A percentile compares a stretch with the other conserved stretches of the same genome.
phyloP scores from a whole-genome alignment of 1,140 invertebrate species.

The Antheraea pernyi region DNA sequence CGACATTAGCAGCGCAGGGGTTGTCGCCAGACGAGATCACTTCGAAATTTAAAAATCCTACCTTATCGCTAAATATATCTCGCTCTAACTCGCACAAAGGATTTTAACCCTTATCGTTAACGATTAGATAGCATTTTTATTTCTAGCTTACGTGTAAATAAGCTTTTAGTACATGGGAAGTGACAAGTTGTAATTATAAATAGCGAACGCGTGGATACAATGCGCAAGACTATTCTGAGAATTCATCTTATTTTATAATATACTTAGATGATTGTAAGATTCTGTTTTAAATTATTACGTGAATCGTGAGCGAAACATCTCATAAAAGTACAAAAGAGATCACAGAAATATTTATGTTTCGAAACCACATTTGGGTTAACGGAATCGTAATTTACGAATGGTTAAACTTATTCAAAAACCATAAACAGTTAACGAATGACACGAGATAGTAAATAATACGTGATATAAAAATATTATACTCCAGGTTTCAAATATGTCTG shows the following conservation, averaged over 20 bases:
- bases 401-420: slow-evolving; percentile 32
- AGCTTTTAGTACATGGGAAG: slow-evolving; percentile 35
- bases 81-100: slow-evolving; percentile 30
- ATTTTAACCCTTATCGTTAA: slow-evolving; percentile 51
- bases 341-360: slow-evolving; percentile 40
- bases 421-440: slow-evolving; percentile 28
- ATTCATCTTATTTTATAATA: slow-evolving; percentile 63
- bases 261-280: slow-evolving; percentile 51
- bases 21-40: slow-evolving; percentile 71
- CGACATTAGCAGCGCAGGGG: slow-evolving; percentile 54
- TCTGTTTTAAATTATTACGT: slow-evolving; percentile 40
- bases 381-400: slow-evolving; percentile 36
- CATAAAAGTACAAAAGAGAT: slow-evolving; percentile 43
- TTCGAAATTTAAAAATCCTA: slow-evolving; percentile 68
- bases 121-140: slow-evolving; percentile 31
- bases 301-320: slow-evolving; percentile 37
- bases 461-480: neutral
- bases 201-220: slow-evolving; percentile 72
- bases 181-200: slow-evolving; percentile 72
- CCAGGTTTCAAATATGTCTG: too few species aligned
- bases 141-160: slow-evolving; percentile 30
- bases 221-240: slow-evolving; percentile 66
- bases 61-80: slow-evolving; percentile 52
- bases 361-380: slow-evolving; percentile 43
- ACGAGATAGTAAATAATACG: slow-evolving; percentile 1